Evolutionary conservation across 2,888 invertebrate species (phyloP).

Genomic region (Latheticus oryzae): DNA sequence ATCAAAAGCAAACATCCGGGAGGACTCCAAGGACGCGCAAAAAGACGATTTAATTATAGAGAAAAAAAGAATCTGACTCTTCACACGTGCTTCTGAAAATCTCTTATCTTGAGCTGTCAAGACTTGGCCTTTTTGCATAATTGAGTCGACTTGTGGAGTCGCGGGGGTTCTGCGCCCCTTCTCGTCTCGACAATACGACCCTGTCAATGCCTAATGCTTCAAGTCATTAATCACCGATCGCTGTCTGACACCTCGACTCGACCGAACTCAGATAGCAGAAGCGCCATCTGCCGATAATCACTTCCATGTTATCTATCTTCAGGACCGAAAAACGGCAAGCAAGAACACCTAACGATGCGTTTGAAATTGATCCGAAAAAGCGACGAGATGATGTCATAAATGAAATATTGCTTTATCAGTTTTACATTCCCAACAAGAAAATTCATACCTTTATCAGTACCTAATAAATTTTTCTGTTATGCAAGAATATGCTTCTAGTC

Average conservation of each 20-base stretch:
- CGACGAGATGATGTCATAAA: conserved; percentile 49
- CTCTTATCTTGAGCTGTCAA: conserved; percentile 28
- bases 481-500: no score
- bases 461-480: no score
- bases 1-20: conserved; percentile 32
- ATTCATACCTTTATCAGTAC: no score
- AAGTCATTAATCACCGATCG: conserved; percentile 63
- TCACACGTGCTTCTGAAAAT: no score
- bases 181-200: conserved; percentile 22
- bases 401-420: conserved; percentile 54
- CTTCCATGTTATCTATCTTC: conserved; percentile 61
- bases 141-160: conserved; percentile 18
- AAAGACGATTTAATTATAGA: no score
- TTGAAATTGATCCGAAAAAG: conserved; percentile 52
- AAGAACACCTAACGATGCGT: conserved; percentile 49
- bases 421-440: no score
- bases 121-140: conserved; percentile 17
- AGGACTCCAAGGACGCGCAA: no score
- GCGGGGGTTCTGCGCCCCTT: conserved; percentile 18
- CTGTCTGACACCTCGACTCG: conserved; percentile 57
- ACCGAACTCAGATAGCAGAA: conserved; percentile 57
- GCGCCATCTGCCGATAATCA: conserved; percentile 63
- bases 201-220: conserved; percentile 64
- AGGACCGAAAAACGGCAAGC: conserved; percentile 55
- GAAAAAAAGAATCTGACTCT: no score